Evolutionary conservation across 2,888 invertebrate genomes (phyloP).

Genomic region (Tethea ocularis): DNA sequence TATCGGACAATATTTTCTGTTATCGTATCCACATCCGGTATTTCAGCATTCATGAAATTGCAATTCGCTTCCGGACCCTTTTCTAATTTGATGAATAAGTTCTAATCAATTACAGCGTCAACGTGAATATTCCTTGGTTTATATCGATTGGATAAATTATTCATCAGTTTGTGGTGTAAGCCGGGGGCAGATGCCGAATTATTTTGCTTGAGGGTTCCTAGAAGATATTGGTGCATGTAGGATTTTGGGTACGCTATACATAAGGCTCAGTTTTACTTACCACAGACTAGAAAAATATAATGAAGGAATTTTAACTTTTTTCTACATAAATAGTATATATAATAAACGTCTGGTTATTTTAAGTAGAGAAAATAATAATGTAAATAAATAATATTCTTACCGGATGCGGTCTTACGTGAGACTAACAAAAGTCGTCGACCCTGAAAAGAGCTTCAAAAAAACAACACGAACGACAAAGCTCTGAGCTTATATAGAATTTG

Average conservation of each 20-base stretch:
- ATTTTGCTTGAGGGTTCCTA: background rate
- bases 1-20: constrained; percentile 54
- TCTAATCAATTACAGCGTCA: constrained; percentile 1
- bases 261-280: background rate
- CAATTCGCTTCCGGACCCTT: constrained; percentile 13
- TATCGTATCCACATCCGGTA: constrained; percentile 17
- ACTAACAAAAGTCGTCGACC: constrained; percentile 31
- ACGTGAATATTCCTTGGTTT: background rate
- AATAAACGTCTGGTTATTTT: background rate
- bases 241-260: background rate
- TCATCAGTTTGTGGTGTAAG: background rate
- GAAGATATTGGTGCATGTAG: background rate
- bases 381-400: constrained; percentile 5
- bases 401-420: constrained; percentile 12
- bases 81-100: constrained; percentile 27
- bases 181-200: background rate
- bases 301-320: background rate
- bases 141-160: background rate
- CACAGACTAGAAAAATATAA: background rate
- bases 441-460: constrained; percentile 38
- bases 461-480: constrained; percentile 48
- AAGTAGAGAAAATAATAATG: too few species aligned
- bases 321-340: background rate
- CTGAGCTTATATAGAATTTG: constrained; percentile 56
- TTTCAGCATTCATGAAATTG: constrained; percentile 23